These are phyloP conservation scores for Syrmaticus mikado DNA, from an alignment of 2,113 vertebrate species.

Conservation along the genomic window DNA sequence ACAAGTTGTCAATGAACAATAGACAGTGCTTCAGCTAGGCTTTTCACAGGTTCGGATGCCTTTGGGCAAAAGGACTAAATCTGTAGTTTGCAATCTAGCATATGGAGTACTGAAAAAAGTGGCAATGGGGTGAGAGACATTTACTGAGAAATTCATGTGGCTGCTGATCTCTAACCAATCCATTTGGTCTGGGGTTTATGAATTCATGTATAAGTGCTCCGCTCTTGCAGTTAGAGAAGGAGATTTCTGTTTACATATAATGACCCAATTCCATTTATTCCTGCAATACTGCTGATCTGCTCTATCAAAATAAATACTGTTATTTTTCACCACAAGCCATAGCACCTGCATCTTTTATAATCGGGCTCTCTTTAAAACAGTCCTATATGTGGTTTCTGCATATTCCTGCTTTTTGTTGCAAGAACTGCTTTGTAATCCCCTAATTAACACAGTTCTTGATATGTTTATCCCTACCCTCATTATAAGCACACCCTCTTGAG, in stretches of 20 bases:
- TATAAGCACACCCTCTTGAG: slow-evolving; percentile 40
- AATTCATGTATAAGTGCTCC: slow-evolving; percentile 69
- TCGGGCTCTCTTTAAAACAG: background rate
- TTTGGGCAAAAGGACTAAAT: slow-evolving; percentile 87
- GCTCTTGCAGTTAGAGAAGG: slow-evolving; percentile 8
- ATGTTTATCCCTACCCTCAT: slow-evolving; percentile 38
- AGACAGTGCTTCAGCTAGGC: slow-evolving; percentile 86
- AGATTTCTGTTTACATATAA: slow-evolving; percentile 38
- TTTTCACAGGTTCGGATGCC: slow-evolving; percentile 91
- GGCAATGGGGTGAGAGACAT: slow-evolving; percentile 84
- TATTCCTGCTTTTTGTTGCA: background rate
- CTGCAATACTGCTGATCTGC: background rate
- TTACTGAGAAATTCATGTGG: slow-evolving; percentile 76
- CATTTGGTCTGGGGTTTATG: slow-evolving; percentile 67
- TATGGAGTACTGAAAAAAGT: slow-evolving; percentile 82
- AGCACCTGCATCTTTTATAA: background rate
- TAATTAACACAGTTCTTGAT: slow-evolving; percentile 48
- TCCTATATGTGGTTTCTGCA: background rate
- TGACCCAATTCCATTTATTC: slow-evolving; percentile 52
- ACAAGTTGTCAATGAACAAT: slow-evolving; percentile 90
- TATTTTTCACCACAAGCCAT: slow-evolving; percentile 25
- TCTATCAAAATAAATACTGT: slow-evolving; percentile 41
- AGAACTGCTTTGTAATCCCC: background rate
- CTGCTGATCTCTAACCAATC: slow-evolving; percentile 75
- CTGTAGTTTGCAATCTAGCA: slow-evolving; percentile 83